Percentiles rank a stretch among this genome's conserved stretches.
Evolutionary conservation across 2,113 vertebrate species (phyloP).

Genomic region (Crotalus viridis): DNA sequence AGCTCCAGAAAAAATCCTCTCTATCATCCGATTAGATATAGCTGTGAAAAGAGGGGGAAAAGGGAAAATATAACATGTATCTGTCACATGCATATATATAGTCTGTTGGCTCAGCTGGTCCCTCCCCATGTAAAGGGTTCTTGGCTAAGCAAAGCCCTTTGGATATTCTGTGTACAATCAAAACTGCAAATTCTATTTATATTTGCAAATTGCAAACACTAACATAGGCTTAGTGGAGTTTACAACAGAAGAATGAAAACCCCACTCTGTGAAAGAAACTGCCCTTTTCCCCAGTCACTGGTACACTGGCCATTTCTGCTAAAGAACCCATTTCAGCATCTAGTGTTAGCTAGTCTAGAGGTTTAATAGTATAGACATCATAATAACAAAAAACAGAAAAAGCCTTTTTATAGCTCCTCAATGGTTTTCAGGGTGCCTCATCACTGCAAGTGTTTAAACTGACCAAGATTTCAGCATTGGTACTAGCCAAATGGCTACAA

Average conservation of each 20-base stretch:
- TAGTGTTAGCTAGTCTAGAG: not conserved
- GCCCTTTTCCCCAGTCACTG: not conserved
- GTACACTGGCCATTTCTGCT: not conserved
- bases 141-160: not conserved
- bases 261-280: not conserved
- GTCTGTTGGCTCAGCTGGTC: not conserved
- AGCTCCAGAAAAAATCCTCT: conserved; percentile 92
- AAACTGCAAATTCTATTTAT: not conserved
- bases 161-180: not conserved
- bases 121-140: not conserved
- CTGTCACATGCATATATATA: not conserved
- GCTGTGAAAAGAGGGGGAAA: conserved; percentile 68
- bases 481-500: not conserved
- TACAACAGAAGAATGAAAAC: not conserved
- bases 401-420: not conserved
- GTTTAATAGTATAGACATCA: not conserved
- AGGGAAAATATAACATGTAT: not conserved
- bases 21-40: conserved; percentile 87
- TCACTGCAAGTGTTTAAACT: not conserved
- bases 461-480: not conserved
- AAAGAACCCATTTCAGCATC: not conserved
- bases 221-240: not conserved
- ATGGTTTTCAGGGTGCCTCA: not conserved
- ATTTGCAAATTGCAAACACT: not conserved
- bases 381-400: not conserved